Conservation (phyloP, 2,797 vertebrate species). For the Pelochelys cantorii region DNA sequence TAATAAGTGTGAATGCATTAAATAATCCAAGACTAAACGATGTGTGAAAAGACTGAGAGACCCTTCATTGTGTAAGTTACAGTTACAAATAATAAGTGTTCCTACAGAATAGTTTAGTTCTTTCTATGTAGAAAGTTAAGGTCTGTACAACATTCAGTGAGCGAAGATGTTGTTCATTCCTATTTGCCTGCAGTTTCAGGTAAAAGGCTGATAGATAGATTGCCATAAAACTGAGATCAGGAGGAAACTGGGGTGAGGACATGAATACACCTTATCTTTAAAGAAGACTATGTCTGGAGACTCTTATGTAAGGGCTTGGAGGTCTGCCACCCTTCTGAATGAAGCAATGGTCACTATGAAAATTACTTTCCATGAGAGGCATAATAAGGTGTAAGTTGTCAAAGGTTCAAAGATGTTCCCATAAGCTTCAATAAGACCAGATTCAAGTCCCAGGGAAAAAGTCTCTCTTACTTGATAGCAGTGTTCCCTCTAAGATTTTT, state of each 20-base stretch:
- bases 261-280: background rate
- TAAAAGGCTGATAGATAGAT: background rate
- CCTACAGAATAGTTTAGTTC: background rate
- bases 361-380: background rate
- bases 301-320: background rate
- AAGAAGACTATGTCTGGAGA: background rate
- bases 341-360: background rate
- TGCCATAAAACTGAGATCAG: background rate
- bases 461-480: too few relatives aligned
- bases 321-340: background rate
- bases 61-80: background rate
- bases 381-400: background rate
- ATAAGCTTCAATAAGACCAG: background rate
- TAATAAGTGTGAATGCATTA: background rate
- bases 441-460: too few relatives aligned
- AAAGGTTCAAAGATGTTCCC: background rate
- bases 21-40: background rate
- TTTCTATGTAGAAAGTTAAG: background rate
- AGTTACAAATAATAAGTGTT: background rate
- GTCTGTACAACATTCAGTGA: background rate
- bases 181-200: background rate
- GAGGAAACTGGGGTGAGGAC: background rate
- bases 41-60: background rate
- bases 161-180: background rate
- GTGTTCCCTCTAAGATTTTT: too few relatives aligned